These are phyloP conservation scores for Pristionchus fissidentatus DNA, from an alignment of 2,888 invertebrate species.

Conservation along the genomic window DNA sequence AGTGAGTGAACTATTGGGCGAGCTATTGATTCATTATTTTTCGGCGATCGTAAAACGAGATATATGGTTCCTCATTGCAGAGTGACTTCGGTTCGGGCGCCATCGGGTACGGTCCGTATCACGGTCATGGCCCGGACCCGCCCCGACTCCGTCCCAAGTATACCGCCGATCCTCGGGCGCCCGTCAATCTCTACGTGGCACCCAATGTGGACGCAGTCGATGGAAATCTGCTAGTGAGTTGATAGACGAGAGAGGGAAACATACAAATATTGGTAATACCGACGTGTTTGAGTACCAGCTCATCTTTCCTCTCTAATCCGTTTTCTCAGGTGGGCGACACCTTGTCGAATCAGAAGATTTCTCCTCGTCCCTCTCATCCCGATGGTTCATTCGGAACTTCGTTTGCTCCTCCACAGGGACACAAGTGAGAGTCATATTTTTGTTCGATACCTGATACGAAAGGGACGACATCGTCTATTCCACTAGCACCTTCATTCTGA, in stretches of 20 bases:
- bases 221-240: conserved; percentile 52
- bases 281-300: conserved; percentile 22
- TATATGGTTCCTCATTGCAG: not conserved
- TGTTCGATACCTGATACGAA: conserved; percentile 58
- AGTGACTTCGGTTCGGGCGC: conserved; percentile 58
- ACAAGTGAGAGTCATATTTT: conserved; percentile 62
- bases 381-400: conserved; percentile 63
- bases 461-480: not conserved
- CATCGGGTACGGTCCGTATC: conserved; percentile 57
- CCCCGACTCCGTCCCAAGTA: conserved; percentile 69
- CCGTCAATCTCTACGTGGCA: conserved; percentile 67
- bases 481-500: no score
- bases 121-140: conserved; percentile 71
- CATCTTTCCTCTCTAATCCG: conserved; percentile 3
- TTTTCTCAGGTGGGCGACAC: conserved; percentile 66
- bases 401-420: conserved; percentile 68
- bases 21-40: not conserved
- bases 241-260: not conserved
- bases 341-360: conserved; percentile 70
- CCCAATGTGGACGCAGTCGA: conserved; percentile 64
- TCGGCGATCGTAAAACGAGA: not conserved
- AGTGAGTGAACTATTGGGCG: not conserved
- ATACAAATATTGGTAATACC: not conserved
- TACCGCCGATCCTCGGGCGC: conserved; percentile 68
- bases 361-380: not conserved